These are phyloP conservation scores for Plectrocnemia conspersa DNA, from an alignment of 1,140 invertebrate genomes.

Conservation along the genomic window DNA sequence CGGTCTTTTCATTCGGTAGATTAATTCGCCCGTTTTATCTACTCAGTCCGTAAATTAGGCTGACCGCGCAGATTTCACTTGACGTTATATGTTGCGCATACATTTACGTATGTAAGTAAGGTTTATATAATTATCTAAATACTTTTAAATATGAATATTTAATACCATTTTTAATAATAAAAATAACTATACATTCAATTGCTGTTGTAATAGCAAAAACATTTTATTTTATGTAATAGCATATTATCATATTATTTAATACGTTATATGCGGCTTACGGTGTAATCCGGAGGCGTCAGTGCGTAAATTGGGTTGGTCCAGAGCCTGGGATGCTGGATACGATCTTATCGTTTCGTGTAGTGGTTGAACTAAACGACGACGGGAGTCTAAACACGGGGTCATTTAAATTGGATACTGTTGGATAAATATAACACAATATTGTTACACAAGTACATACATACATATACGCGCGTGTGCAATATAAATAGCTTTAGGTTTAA, in stretches of 20 bases:
- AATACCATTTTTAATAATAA: no score
- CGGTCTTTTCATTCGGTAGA: constrained; percentile 32
- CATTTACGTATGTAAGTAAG: background rate
- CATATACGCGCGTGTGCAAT: no score
- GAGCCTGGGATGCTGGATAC: background rate
- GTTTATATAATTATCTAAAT: no score
- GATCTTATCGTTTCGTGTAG: constrained; percentile 2
- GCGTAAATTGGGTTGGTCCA: background rate
- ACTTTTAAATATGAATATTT: no score
- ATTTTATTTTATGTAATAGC: no score
- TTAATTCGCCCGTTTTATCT: constrained; percentile 34
- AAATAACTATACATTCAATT: no score
- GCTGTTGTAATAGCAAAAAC: no score
- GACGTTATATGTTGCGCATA: constrained; percentile 13
- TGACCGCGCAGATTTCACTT: constrained; percentile 28
- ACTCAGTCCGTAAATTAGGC: constrained; percentile 26
- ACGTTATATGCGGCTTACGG: no score
- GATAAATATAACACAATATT: no score
- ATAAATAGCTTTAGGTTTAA: background rate
- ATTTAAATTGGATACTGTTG: background rate
- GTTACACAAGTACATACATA: no score
- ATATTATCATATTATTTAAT: no score
- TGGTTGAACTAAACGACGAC: background rate
- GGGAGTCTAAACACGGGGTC: background rate
- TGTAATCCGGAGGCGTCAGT: background rate